phyloP scores from a whole-genome alignment of 2,888 invertebrate species.

The Palloptera scutellata region DNA sequence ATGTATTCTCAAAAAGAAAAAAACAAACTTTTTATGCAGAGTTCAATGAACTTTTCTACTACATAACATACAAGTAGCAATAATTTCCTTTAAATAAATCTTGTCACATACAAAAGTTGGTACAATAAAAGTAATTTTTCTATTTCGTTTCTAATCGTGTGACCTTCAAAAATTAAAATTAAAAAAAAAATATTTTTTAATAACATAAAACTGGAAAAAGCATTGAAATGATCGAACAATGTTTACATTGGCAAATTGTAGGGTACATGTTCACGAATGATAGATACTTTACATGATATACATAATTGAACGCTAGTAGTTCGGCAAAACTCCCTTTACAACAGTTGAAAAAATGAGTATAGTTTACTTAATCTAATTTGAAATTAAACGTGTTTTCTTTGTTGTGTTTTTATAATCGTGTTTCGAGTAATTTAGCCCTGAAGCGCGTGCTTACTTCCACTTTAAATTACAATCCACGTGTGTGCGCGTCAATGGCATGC shows the following conservation, averaged over 20 bases:
- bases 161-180: background rate
- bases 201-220: background rate
- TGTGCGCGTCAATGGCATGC: too few species aligned
- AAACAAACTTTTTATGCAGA: background rate
- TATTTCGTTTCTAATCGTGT: background rate
- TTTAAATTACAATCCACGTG: too few species aligned
- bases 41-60: slow-evolving; percentile 2
- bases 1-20: too few species aligned
- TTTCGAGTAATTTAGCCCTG: too few species aligned
- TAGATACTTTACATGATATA: background rate
- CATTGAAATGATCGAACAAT: background rate
- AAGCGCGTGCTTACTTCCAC: too few species aligned
- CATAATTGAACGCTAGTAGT: too few species aligned
- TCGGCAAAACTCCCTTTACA: too few species aligned
- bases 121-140: background rate
- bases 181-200: background rate
- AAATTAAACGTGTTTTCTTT: too few species aligned
- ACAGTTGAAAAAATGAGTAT: too few species aligned
- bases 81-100: background rate
- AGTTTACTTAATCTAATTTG: too few species aligned
- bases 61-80: too few species aligned
- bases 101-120: background rate
- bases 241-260: background rate
- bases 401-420: too few species aligned
- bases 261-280: background rate